Evolutionary conservation across 2,113 vertebrate species (phyloP), one percentile per base, ranked within the genome.

Genomic region (Astur gentilis): DNA sequence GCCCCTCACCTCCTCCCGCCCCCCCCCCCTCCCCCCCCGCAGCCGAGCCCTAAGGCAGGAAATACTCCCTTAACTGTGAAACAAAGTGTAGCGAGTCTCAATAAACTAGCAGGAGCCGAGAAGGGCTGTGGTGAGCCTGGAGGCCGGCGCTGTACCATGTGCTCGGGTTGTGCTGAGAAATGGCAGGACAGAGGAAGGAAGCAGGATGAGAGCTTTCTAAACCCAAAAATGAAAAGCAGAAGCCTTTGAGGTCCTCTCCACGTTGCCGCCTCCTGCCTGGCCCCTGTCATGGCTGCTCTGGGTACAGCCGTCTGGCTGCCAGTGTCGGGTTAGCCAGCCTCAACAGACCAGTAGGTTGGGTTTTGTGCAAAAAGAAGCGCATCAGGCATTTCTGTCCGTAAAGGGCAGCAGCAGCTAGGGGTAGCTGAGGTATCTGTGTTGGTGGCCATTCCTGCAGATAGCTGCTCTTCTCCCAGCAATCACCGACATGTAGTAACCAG

Each of bases 281-380:
- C 13, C 36, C 25, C 16, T 52, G 17, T 31, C 2, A 3, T 1
- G 6, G 23, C 34, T 9, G 29, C 34, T 26, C 13, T 13, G 34
- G 60, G 52, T n/a, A 26, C 65, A 22, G 70, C 18, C 3, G 2
- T 20, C 8, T 1, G 11, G 25, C 34, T 54, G 65, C 11, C 21
- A 0, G 54, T 3, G 32, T 13, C 9, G 0, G 34, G 15, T 44
- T 42, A 62, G 45, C n/a, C 45, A 21, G 44, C 7, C 38, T 45
- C 31, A 14, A 0, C 16, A 3, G 12, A 0, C 4, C 14, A 7
- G 0, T 15, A 3, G 21, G 40, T 3, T 15, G 34, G 7, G 23
- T 19, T 18, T 32, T 44, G 36, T 21, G 23, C 10, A 10, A 47
- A 17, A 81, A 64, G 21, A 1, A 83, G n/a, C 32, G 6, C 14